phyloP scores from a whole-genome alignment of 2,113 vertebrate species.

The Oreochromis aureus region DNA sequence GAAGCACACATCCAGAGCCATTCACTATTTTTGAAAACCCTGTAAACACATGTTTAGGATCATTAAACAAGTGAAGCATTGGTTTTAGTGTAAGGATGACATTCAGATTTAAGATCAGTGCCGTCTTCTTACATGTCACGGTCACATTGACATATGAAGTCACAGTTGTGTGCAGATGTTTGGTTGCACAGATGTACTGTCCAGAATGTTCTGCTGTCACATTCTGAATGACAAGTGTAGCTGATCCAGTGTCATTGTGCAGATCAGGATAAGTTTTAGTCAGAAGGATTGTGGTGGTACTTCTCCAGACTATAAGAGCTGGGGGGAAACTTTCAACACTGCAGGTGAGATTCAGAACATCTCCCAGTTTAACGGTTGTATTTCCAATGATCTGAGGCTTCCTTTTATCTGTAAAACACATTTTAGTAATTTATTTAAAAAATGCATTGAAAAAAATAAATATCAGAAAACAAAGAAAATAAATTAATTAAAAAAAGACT shows the following conservation, averaged over 20 bases:
- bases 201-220: constrained; percentile 7
- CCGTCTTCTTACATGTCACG: constrained; percentile 30
- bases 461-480: too few relatives aligned
- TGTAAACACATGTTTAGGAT: neutral
- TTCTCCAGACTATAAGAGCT: neutral
- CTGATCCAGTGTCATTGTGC: too few relatives aligned
- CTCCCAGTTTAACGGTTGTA: neutral
- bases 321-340: neutral
- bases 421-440: neutral
- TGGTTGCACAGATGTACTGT: constrained; percentile 26
- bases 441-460: too few relatives aligned
- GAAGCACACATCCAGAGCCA: constrained; percentile 10
- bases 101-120: neutral
- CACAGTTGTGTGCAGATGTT: neutral
- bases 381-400: neutral
- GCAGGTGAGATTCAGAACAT: constrained; percentile 5
- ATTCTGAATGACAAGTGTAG: neutral
- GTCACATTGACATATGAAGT: neutral
- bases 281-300: neutral
- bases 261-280: neutral
- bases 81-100: neutral
- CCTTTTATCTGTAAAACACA: neutral
- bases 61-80: neutral
- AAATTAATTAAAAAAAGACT: too few relatives aligned
- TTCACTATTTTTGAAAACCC: neutral